These are phyloP conservation scores for Bos indicus DNA, from an alignment of 2,113 vertebrate genomes.

Conservation along the genomic window DNA sequence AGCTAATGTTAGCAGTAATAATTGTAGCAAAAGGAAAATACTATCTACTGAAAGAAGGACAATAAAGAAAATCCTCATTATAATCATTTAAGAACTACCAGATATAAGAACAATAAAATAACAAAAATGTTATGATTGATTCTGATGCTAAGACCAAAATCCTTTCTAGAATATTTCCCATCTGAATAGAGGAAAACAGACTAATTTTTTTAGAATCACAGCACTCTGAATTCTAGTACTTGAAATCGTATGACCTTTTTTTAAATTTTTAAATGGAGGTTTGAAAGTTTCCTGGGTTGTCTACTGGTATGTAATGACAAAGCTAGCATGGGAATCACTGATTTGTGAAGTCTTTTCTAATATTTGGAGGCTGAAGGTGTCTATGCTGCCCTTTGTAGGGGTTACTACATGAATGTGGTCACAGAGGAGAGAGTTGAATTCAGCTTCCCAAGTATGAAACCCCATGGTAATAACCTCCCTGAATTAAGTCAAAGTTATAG, in stretches of 20 bases:
- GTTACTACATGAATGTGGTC: not conserved
- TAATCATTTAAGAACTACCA: not conserved
- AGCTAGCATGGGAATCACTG: not conserved
- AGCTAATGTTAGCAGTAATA: not conserved
- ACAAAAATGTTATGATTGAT: not conserved
- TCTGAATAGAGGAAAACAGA: not conserved
- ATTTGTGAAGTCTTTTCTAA: not conserved
- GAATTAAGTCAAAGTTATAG: not conserved
- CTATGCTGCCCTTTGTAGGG: not conserved
- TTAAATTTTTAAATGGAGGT: not conserved
- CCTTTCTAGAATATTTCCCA: not conserved
- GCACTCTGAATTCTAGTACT: not conserved
- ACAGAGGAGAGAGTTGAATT: not conserved
- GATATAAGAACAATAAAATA: not conserved
- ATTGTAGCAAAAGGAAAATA: not conserved
- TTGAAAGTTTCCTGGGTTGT: not conserved
- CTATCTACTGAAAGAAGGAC: not conserved
- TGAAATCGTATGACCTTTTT: not conserved
- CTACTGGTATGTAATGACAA: not conserved
- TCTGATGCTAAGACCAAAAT: not conserved
- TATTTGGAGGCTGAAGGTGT: not conserved
- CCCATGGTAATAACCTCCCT: not conserved
- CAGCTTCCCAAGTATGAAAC: not conserved
- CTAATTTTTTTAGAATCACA: not conserved
- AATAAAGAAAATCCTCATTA: not conserved